phyloP scores from a whole-genome alignment of 2,113 vertebrate species.

The Lates calcarifer region DNA sequence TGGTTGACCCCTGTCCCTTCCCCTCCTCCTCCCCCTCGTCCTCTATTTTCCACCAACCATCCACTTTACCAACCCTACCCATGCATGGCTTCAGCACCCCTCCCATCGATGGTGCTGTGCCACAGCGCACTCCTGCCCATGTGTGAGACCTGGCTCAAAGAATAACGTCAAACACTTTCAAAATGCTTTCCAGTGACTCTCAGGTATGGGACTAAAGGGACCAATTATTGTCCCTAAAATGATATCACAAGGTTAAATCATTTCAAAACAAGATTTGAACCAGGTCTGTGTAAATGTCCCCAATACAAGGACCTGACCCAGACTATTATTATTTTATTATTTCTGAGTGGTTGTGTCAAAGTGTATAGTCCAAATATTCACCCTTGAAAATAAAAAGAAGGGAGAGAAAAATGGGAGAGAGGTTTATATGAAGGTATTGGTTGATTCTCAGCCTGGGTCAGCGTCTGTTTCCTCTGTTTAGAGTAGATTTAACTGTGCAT shows the following conservation, averaged over 20 bases:
- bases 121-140: constrained; percentile 54
- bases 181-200: background rate
- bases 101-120: constrained; percentile 65
- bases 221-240: background rate
- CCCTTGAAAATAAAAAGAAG: background rate
- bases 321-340: background rate
- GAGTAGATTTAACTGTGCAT: too few species aligned
- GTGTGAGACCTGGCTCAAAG: constrained; percentile 63
- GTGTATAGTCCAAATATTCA: background rate
- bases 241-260: background rate
- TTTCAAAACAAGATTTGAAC: constrained; percentile 34
- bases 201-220: background rate
- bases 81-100: constrained; percentile 81
- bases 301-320: constrained; percentile 33
- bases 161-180: background rate
- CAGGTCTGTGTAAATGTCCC: constrained; percentile 27
- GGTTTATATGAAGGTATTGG: background rate
- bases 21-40: constrained; percentile 2
- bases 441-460: constrained; percentile 49
- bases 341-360: background rate
- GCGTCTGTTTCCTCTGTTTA: constrained; percentile 35
- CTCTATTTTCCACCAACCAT: constrained; percentile 21
- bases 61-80: constrained; percentile 26
- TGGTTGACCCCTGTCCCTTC: constrained; percentile 57
- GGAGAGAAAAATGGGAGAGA: background rate